These are phyloP conservation scores for Lutjanus campechanus DNA, from an alignment of 2,797 vertebrate species.

Conservation along the genomic window DNA sequence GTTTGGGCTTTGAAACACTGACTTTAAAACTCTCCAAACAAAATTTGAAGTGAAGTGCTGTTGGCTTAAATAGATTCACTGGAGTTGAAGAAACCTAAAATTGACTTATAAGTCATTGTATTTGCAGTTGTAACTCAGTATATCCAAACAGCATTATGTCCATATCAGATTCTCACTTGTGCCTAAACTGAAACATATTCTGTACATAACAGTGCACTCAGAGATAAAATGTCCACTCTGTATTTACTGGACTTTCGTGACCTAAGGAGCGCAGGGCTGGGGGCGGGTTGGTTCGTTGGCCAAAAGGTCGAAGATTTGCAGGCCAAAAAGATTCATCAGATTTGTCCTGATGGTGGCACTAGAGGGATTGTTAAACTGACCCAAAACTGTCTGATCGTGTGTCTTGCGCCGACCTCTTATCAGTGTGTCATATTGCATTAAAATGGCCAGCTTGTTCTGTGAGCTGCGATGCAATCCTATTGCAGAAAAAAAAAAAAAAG, in stretches of 20 bases:
- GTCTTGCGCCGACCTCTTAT: conserved; percentile 23
- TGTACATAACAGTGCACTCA: neutral
- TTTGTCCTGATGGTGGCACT: conserved; percentile 35
- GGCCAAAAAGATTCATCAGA: neutral
- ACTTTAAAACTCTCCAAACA: neutral
- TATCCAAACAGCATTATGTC: neutral
- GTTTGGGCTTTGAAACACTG: neutral
- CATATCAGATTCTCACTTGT: neutral
- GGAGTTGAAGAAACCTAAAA: neutral
- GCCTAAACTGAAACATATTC: neutral
- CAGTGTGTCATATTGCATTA: conserved; percentile 36
- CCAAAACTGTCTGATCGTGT: conserved; percentile 47
- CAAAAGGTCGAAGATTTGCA: neutral
- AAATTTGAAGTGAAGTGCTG: neutral
- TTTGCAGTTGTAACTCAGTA: neutral
- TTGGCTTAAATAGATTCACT: neutral
- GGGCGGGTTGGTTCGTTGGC: neutral
- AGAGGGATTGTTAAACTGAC: conserved; percentile 43
- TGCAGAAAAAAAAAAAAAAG: conserved; percentile 13
- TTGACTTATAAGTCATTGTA: neutral
- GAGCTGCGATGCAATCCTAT: conserved; percentile 15
- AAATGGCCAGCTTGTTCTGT: conserved; percentile 20
- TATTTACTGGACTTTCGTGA: neutral
- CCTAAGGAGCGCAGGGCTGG: no score
- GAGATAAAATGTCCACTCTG: neutral